Evolutionary conservation across 2,888 invertebrate genomes (phyloP).

Genomic region (Drosophila anceps): DNA sequence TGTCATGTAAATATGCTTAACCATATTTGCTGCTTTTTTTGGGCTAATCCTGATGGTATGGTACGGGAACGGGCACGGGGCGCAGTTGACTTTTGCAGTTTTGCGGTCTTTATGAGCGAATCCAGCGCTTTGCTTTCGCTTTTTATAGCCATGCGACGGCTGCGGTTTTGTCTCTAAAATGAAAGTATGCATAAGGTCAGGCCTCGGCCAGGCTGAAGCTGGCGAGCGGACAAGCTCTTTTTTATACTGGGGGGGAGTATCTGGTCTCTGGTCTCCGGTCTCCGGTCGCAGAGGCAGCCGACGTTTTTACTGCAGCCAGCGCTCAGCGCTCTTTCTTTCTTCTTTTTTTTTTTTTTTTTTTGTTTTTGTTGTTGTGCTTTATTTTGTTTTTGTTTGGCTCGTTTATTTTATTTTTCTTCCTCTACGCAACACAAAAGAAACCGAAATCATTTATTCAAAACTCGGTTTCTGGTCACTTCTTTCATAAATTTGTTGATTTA

Average conservation of each 20-base stretch:
- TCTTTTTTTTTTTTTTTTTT: constrained; percentile 38
- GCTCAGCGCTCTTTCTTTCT: constrained; percentile 47
- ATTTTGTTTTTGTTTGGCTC: constrained; percentile 63
- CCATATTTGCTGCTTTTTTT: constrained; percentile 52
- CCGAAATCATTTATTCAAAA: constrained; percentile 78
- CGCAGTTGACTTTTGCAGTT: constrained; percentile 74
- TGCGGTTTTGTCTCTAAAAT: constrained; percentile 55
- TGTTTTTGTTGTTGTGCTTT: constrained; percentile 56
- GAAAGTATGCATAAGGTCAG: constrained; percentile 73
- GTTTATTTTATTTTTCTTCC: constrained; percentile 16
- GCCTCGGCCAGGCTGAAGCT: constrained; percentile 27
- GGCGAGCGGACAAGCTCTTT: constrained; percentile 20
- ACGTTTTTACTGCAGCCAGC: constrained; percentile 62
- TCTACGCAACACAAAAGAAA: constrained; percentile 67
- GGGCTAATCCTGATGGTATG: constrained; percentile 48
- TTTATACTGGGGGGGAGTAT: constrained; percentile 8
- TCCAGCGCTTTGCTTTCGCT: constrained; percentile 74
- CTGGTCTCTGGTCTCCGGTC: constrained; percentile 2
- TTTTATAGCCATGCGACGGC: constrained; percentile 71
- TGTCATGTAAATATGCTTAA: constrained; percentile 57
- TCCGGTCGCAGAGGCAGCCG: constrained; percentile 27
- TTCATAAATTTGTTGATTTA: constrained; percentile 63
- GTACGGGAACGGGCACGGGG: constrained; percentile 38
- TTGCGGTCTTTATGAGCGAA: constrained; percentile 81
- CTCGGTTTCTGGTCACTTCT: constrained; percentile 66